These are phyloP conservation scores for Dreissena polymorpha DNA, from an alignment of 1,140 invertebrate genomes.

Conservation along the genomic window DNA sequence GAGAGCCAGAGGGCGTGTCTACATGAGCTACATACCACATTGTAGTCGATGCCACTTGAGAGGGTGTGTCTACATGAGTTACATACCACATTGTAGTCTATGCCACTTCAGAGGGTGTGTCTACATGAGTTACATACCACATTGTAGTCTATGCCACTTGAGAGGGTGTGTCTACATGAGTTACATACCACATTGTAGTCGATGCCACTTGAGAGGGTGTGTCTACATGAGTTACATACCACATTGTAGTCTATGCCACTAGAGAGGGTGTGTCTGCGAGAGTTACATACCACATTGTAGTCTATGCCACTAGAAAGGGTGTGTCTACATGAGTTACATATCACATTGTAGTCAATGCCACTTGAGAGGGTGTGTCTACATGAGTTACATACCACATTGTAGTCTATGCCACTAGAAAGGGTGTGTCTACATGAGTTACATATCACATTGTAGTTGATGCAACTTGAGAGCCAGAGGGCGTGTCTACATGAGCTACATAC, in stretches of 20 bases:
- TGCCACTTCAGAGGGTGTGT: constrained; percentile 95
- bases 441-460: constrained; percentile 97
- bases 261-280: constrained; percentile 93
- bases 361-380: constrained; percentile 95
- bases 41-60: constrained; percentile 96
- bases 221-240: constrained; percentile 92
- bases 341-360: constrained; percentile 97
- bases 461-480: constrained; percentile 94
- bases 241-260: constrained; percentile 97
- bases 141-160: constrained; percentile 97
- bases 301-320: constrained; percentile 96
- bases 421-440: constrained; percentile 94
- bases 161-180: constrained; percentile 93
- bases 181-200: too few species aligned
- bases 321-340: constrained; percentile 92
- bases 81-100: too few species aligned
- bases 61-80: constrained; percentile 93
- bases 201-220: constrained; percentile 95
- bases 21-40: too few species aligned
- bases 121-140: constrained; percentile 92
- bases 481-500: constrained; percentile 94
- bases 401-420: constrained; percentile 95
- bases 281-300: too few species aligned
- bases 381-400: too few species aligned
- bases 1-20: constrained; percentile 95